Base-by-base conservation (phyloP, 2,797 vertebrate genomes). In the Pachyuromys duprasi region DNA sequence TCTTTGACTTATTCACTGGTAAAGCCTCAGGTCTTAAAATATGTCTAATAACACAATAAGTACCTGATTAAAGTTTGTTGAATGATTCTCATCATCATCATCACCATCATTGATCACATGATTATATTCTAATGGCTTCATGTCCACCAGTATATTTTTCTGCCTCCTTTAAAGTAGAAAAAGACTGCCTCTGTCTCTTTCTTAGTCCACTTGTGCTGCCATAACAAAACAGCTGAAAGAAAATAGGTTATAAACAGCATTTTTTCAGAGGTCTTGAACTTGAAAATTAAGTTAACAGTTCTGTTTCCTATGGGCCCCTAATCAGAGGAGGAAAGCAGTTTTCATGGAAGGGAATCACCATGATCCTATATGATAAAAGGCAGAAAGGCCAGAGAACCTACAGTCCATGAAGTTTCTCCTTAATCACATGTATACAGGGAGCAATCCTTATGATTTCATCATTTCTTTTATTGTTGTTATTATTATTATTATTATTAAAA, bases 51-150 rank as follows among this genome's bases (percentile, higher is more conserved):
- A 83, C 18, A 45, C 22, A 93, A 18, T 53, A 78, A 15, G 4
- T 65, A 24, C 28, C 81, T 92, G 67, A 79, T 80, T 94, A 93
- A 62, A 91, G 22, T 89, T n/a, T 92, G 2, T 83, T 96, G 55
- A 92, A 75, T 81, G 12, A 33, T n/a, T 89, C 33, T 39, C 70
- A 11, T 22, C 28, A 60, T 20, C n/a, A 26, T 49, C 2, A 75
- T 74, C 20, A 53, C 22, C 74, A 24, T 49, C 3, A 26, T 20
- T 70, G 74, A 89, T 53, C 33, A 4, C 13, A 63, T 55, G 9
- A 90, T 55, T 18, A 49, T 39, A 33, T 83, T 45, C 31, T 90
- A 31, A 53, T 15, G 72, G 14, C 5, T 63, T 49, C 4, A 57
- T 57, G 2, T 72, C 42, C 78, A 5, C 36, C 42, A 75, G 8